Evolutionary conservation across 23 tunicate genomes (phyloP).

Genomic region (Aplidium turbinatum): DNA sequence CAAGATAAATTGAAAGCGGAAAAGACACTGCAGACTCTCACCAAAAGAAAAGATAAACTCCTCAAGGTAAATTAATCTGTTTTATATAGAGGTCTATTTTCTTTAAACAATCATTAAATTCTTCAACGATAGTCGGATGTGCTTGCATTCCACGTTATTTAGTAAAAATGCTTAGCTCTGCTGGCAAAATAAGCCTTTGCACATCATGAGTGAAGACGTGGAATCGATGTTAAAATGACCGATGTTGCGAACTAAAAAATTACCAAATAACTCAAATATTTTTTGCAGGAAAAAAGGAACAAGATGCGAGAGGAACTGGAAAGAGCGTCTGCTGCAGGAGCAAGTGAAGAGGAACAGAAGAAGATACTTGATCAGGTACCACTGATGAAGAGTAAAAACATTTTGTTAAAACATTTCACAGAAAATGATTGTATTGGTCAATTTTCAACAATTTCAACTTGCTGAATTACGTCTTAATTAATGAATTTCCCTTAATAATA

Average conservation of each 20-base stretch:
- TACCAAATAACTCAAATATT: too few species aligned
- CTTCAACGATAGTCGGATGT: too few species aligned
- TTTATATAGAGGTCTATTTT: too few species aligned
- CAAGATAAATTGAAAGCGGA: slow-evolving; percentile 80
- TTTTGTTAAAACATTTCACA: neutral
- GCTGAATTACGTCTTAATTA: neutral
- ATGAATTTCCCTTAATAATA: too few species aligned
- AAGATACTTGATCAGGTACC: slow-evolving; percentile 83
- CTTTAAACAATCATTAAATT: too few species aligned
- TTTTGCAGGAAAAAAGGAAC: slow-evolving; percentile 68
- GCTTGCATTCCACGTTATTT: too few species aligned
- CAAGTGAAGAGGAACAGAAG: slow-evolving; percentile 88
- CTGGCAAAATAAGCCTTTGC: too few species aligned
- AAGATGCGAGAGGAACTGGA: slow-evolving; percentile 77
- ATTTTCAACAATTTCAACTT: slow-evolving; percentile 7
- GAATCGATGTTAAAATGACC: too few species aligned
- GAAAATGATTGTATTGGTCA: neutral
- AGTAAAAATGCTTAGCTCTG: too few species aligned
- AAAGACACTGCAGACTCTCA: slow-evolving; percentile 54
- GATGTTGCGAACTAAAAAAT: too few species aligned
- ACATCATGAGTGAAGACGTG: too few species aligned
- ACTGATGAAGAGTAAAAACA: neutral
- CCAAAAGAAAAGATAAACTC: slow-evolving; percentile 74
- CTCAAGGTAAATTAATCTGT: slow-evolving; percentile 46
- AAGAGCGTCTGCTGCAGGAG: slow-evolving; percentile 88